Evolutionary conservation across 2,797 vertebrate species (phyloP), one percentile per base, ranked within the genome.

Genomic region (Cossypha niveicapilla): DNA sequence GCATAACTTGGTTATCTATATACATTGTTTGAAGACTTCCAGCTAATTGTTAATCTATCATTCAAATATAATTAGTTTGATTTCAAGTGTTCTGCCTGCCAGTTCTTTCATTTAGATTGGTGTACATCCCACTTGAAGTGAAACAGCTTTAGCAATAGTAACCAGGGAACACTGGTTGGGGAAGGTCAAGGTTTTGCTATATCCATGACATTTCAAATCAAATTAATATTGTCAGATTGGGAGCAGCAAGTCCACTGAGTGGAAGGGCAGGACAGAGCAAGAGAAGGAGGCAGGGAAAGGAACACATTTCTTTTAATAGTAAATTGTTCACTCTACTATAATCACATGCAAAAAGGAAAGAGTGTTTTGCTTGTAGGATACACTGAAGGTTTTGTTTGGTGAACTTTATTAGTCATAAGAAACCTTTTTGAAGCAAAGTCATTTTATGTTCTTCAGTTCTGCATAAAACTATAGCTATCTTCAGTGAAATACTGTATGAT

Each of bases 1-100:
- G 22, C 32, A 10, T 88, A 91, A 72, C 87, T 88, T 65, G 72
- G 41, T 96, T 95, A 88, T 75, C 87, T 86, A 34, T 72, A 86
- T 44, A 70, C 86, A 60, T 78, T 95, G 91, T 91, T 93, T 83
- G 80, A 91, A 48, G 71, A 85, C 48, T 94, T 75, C 37, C 44
- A 81, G 77, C 45, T 88, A 93, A 88, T 65, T 94, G 92, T 92
- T 91, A 62, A 89, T 72, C 82, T 82, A 50, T 47, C 61, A 73
- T 91, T 94, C 67, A 95, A 96, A 96, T 96, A 87, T 73, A 94
- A 89, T 73, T 84, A 90, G 78, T 88, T 93, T 94, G 90, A 84
- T 94, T 95, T 88, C 94, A 95, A 92, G 58, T 71, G 66, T 44
- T 74, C 73, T 92, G 91, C 68, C 48, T 95, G 44, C 24, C 23